phyloP scores from a whole-genome alignment of 2,113 vertebrate genomes.

The Pelusios castaneus region DNA sequence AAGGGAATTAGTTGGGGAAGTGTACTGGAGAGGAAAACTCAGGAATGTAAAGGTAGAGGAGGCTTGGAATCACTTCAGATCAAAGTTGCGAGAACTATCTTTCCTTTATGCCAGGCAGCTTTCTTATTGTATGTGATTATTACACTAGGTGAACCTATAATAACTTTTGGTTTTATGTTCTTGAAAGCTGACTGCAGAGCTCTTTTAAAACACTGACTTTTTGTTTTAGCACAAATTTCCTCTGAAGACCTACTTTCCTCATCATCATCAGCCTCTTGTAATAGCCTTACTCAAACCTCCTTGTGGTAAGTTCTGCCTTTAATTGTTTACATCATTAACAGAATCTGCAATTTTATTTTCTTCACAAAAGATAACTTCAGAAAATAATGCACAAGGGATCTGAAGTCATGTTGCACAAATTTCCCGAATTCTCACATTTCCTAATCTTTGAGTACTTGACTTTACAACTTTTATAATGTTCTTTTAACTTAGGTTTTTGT shows the following conservation, averaged over 20 bases:
- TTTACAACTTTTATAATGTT: neutral
- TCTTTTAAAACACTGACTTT: slow-evolving; percentile 42
- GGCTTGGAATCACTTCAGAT: too few relatives aligned
- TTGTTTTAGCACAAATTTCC: slow-evolving; percentile 81
- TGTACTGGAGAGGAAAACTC: too few relatives aligned
- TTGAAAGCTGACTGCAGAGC: neutral
- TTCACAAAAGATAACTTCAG: neutral
- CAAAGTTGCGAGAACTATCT: too few relatives aligned
- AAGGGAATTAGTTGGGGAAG: too few relatives aligned
- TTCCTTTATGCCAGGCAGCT: neutral
- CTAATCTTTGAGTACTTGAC: neutral
- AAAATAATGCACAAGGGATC: neutral
- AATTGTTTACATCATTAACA: neutral
- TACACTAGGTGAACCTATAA: neutral
- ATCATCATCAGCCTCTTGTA: slow-evolving; percentile 78
- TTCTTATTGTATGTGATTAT: neutral
- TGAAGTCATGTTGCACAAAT: neutral
- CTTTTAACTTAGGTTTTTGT: neutral
- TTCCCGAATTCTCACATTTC: neutral
- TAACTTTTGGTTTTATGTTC: neutral
- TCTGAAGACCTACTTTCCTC: slow-evolving; percentile 87
- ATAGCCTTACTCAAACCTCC: slow-evolving; percentile 76
- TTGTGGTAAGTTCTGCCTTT: slow-evolving; percentile 79
- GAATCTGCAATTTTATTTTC: neutral
- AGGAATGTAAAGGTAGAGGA: too few relatives aligned